phyloP scores from a whole-genome alignment of 2,888 invertebrate species.

The Luperina nickerlii region DNA sequence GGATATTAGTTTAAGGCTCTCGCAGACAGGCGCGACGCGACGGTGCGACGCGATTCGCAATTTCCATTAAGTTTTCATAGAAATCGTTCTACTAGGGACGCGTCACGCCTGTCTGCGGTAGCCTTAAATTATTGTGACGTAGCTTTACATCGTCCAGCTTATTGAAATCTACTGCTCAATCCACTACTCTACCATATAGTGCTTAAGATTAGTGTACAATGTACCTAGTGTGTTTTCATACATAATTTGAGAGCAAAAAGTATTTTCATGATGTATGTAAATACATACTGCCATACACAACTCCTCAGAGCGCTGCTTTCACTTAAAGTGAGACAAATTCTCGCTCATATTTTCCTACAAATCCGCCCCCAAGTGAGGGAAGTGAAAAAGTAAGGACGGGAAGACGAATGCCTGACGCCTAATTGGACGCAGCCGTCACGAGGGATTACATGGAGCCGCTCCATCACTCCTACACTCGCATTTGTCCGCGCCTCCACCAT shows the following conservation, averaged over 20 bases:
- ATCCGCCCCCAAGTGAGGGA: slow-evolving; percentile 68
- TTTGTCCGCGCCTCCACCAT: slow-evolving; percentile 83
- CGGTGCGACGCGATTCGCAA: not conserved
- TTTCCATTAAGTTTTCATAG: not conserved
- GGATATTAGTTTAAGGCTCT: not conserved
- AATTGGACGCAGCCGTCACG: slow-evolving; percentile 85
- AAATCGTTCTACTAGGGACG: not conserved
- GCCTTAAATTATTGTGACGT: not conserved
- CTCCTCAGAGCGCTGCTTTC: slow-evolving; percentile 41
- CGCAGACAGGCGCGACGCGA: not conserved
- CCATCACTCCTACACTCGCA: slow-evolving; percentile 81
- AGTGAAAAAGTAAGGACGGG: slow-evolving; percentile 76
- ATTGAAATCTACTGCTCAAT: not conserved
- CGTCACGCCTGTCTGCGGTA: not conserved
- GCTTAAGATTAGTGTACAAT: not conserved
- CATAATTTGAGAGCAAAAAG: not conserved
- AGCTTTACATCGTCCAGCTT: too few relatives aligned
- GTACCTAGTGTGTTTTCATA: too few relatives aligned
- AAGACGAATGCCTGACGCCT: slow-evolving; percentile 88
- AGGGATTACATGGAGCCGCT: slow-evolving; percentile 81
- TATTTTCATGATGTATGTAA: slow-evolving; percentile 19
- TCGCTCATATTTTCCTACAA: slow-evolving; percentile 73
- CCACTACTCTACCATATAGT: not conserved
- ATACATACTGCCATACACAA: slow-evolving; percentile 25
- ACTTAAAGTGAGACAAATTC: slow-evolving; percentile 70